These are phyloP conservation scores for Eriosoma lanigerum DNA, from an alignment of 1,140 invertebrate genomes.

Conservation along the genomic window DNA sequence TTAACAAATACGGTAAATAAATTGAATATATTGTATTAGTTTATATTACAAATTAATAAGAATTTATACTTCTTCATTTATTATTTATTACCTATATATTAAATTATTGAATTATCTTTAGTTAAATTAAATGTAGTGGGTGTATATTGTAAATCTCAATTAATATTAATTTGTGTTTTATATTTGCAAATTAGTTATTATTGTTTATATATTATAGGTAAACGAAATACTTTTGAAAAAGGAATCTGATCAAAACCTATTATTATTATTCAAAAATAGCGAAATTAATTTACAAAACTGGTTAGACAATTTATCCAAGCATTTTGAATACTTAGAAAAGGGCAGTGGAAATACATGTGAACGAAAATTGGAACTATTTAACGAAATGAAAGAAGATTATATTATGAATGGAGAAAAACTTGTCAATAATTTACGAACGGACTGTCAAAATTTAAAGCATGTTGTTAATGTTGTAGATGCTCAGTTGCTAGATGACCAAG, in stretches of 20 bases:
- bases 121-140: too few relatives aligned
- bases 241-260: slow-evolving; percentile 72
- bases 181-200: background rate
- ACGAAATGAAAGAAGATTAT: slow-evolving; percentile 58
- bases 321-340: slow-evolving; percentile 78
- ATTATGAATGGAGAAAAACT: slow-evolving; percentile 59
- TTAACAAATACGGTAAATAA: slow-evolving; percentile 19
- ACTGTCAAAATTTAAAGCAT: slow-evolving; percentile 72
- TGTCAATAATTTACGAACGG: slow-evolving; percentile 67
- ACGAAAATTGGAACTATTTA: slow-evolving; percentile 74
- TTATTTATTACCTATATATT: too few relatives aligned
- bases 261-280: slow-evolving; percentile 75
- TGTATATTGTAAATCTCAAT: too few relatives aligned
- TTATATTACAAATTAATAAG: too few relatives aligned
- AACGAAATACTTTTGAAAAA: slow-evolving; percentile 74
- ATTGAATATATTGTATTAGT: background rate
- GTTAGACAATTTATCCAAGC: slow-evolving; percentile 77
- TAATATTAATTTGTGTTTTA: too few relatives aligned
- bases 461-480: slow-evolving; percentile 83
- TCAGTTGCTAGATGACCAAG: slow-evolving; percentile 87
- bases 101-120: too few relatives aligned
- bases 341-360: slow-evolving; percentile 78
- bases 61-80: too few relatives aligned
- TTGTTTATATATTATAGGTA: slow-evolving; percentile 59
- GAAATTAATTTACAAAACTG: slow-evolving; percentile 75